phyloP scores from a whole-genome alignment of 1,140 invertebrate genomes.

The Andrena cerasifolii region DNA sequence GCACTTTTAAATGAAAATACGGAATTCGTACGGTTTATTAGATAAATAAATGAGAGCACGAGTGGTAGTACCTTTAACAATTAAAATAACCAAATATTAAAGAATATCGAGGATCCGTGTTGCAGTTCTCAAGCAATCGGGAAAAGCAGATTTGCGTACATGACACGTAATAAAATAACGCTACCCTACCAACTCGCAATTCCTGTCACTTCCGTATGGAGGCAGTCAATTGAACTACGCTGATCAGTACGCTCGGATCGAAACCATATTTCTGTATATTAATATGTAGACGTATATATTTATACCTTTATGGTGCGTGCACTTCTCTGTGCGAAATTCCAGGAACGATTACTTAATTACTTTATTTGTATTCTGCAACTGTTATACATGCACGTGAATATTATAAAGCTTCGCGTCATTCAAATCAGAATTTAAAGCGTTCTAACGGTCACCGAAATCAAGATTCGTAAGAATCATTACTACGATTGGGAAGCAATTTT shows the following conservation, averaged over 20 bases:
- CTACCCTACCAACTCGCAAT: conserved; percentile 40
- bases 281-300: not conserved
- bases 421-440: too few species aligned
- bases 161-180: conserved; percentile 59
- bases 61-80: conserved; percentile 45
- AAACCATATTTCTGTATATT: not conserved
- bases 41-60: not conserved
- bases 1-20: conserved; percentile 26
- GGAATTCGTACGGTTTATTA: not conserved
- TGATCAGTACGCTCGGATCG: conserved; percentile 38
- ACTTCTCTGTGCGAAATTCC: too few species aligned
- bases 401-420: too few species aligned
- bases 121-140: conserved; percentile 24
- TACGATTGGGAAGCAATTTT: too few species aligned
- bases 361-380: not conserved
- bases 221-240: conserved; percentile 43
- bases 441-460: too few species aligned
- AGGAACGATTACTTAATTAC: not conserved
- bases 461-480: too few species aligned
- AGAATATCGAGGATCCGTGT: conserved; percentile 16
- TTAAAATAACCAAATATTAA: conserved; percentile 21
- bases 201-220: conserved; percentile 46
- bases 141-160: conserved; percentile 47
- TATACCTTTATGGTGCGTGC: not conserved
- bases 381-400: not conserved